Base-by-base conservation (phyloP, 37 sponge, comb jelly and placozoan species). In the Corticium candelabrum region DNA sequence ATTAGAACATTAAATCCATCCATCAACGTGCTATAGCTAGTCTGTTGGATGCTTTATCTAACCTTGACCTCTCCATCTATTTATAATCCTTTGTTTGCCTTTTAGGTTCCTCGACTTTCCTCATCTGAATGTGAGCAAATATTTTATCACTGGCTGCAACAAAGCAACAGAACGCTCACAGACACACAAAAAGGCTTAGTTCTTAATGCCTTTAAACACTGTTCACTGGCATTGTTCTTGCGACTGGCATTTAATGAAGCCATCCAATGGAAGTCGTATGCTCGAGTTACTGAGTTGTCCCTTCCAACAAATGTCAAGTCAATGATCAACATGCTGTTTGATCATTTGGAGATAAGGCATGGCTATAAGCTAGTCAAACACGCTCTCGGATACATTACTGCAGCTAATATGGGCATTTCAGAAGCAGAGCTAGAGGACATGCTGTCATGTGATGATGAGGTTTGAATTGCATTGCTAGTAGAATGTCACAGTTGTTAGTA, bases 381-480 rank as follows among this genome's bases (percentile, higher is more conserved):
- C 21, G 37, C 43, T 34, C 75, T 86, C 5, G 79, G 71, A 27
- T 89, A 82, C 41, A 80, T 92, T 34, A 69, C 87, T 27, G 78
- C 81, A 33, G 30, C 90, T 2, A 84, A 76, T 35, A 40, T 72
- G 74, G 93, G 93, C 15, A 74, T 92, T 57, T 82, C 85, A 35
- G 93, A 89, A 41, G 2, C 80, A 50, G 93, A 92, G 56, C 4
- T 92, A 1, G 30, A 87, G 36, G 93, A 92, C 69, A 70, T 92
- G 2, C 68, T 92, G 32, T n/a, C 84, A 3, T 73, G 41, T 67
- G 87, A 92, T 72, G 32, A 40, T 35, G 77, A 89, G 75, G 74
- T 72, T 72, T 27, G 62, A 50, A 50, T 27, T 50, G 62, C 62
- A 50, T 50, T 50, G 62, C 21, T 11, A n/a, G n/a, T n/a, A n/a